phyloP scores from a whole-genome alignment of 2,797 vertebrate genomes.

The Anabas testudineus region DNA sequence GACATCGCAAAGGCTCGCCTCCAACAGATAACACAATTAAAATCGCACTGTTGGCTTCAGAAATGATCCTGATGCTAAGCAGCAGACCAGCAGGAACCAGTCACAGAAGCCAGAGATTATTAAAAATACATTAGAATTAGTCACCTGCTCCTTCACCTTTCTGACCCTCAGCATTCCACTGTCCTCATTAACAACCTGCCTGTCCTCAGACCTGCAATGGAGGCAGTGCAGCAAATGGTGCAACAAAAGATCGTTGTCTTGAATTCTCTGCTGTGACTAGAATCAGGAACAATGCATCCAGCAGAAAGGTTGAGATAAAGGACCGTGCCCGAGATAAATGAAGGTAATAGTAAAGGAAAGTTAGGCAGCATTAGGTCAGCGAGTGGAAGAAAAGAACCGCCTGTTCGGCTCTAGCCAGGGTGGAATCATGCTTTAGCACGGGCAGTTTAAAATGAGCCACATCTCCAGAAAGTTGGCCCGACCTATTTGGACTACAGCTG shows the following conservation, averaged over 20 bases:
- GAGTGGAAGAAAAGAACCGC: constrained; percentile 5
- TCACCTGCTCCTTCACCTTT: constrained; percentile 42
- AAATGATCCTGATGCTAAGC: constrained; percentile 24
- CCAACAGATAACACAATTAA: constrained; percentile 56
- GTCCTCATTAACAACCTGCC: constrained; percentile 34
- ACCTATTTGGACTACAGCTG: constrained; percentile 61
- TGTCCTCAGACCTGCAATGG: neutral
- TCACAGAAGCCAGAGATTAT: constrained; percentile 19
- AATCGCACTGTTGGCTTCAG: constrained; percentile 38
- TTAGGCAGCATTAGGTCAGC: constrained; percentile 8
- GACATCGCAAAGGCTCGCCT: constrained; percentile 27
- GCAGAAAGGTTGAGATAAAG: constrained; percentile 38
- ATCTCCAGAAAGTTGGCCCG: constrained; percentile 64
- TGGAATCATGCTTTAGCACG: constrained; percentile 39
- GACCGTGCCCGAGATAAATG: constrained; percentile 11
- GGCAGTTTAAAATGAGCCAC: constrained; percentile 50
- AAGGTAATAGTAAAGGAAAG: constrained; percentile 34
- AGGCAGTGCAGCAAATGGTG: constrained; percentile 23
- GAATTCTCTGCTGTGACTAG: constrained; percentile 41
- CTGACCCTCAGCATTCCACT: constrained; percentile 28
- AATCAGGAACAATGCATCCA: constrained; percentile 52
- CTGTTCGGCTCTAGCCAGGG: constrained; percentile 17
- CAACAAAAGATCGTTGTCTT: constrained; percentile 42
- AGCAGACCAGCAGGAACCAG: constrained; percentile 8
- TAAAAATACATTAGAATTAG: constrained; percentile 42